A percentile compares a stretch with the other conserved stretches of the same genome.
Evolutionary conservation across 2,113 vertebrate species (phyloP).

Genomic region (Sterrhoptilus dennistouni): DNA sequence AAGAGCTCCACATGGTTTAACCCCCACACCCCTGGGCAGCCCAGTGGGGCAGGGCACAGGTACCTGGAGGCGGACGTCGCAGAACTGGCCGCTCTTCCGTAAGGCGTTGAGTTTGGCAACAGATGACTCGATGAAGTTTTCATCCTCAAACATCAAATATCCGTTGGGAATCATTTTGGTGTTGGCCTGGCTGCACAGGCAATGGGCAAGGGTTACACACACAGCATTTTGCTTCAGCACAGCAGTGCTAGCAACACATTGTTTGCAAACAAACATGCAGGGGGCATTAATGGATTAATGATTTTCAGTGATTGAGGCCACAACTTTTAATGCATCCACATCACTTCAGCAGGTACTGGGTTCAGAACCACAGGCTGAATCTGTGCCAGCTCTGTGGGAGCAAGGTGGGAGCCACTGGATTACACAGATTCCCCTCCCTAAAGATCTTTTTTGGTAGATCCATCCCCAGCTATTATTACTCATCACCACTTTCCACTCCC

Average conservation of each 20-base stretch:
- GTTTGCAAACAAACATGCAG: background rate
- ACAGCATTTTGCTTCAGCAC: background rate
- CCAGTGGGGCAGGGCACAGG: background rate
- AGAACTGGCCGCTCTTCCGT: conserved; percentile 98
- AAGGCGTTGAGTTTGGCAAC: conserved; percentile 98
- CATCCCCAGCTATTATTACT: background rate
- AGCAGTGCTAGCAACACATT: background rate
- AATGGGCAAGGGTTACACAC: background rate
- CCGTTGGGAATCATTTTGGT: conserved; percentile 96
- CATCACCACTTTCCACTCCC: background rate
- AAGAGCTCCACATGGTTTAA: fast-evolving
- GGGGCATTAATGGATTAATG: background rate
- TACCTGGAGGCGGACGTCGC: conserved; percentile 98
- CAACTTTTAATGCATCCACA: background rate
- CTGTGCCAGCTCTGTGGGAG: background rate
- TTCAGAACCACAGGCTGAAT: background rate
- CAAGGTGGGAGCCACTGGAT: background rate
- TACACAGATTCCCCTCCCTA: background rate
- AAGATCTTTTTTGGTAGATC: background rate
- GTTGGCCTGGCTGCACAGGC: conserved; percentile 46
- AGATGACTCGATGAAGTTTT: conserved; percentile 96
- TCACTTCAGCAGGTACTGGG: background rate
- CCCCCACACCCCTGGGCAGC: background rate
- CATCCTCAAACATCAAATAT: conserved; percentile 97
- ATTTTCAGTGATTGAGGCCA: background rate